Evolutionary conservation across 2,888 invertebrate genomes (phyloP).

Genomic region (Coelinius sp.): DNA sequence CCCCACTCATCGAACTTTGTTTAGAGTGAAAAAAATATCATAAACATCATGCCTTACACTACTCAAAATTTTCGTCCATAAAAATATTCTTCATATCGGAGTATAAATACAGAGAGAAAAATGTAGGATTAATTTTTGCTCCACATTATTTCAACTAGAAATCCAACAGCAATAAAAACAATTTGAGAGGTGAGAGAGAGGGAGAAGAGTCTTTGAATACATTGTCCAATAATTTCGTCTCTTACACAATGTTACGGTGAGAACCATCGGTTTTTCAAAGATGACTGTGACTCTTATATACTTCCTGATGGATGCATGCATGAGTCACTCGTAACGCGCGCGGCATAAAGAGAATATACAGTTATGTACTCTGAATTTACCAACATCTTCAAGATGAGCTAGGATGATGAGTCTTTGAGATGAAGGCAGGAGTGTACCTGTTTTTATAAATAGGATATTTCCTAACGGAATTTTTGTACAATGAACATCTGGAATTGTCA

Average conservation of each 20-base stretch:
- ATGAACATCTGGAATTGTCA: slow-evolving; percentile 46
- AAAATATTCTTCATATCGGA: no score
- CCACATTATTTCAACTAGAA: no score
- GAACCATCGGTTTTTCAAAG: slow-evolving; percentile 25
- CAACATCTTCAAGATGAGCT: slow-evolving; percentile 32
- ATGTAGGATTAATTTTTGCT: no score
- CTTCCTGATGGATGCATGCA: no score
- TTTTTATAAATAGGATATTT: slow-evolving; percentile 65
- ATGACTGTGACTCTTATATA: slow-evolving; percentile 40
- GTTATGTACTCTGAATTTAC: slow-evolving; percentile 56
- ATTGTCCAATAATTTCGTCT: slow-evolving; percentile 35
- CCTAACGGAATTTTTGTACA: slow-evolving; percentile 64
- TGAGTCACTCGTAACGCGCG: slow-evolving; percentile 39
- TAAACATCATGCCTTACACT: no score
- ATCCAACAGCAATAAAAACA: not conserved
- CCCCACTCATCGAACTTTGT: no score
- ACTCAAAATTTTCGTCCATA: no score
- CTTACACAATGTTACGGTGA: slow-evolving; percentile 32
- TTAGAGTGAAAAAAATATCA: no score
- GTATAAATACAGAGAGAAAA: no score
- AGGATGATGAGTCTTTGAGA: slow-evolving; percentile 49
- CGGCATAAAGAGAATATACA: slow-evolving; percentile 62
- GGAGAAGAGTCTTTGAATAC: not conserved
- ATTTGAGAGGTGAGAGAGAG: no score
- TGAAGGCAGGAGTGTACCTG: slow-evolving; percentile 54